A percentile compares a stretch with the other conserved stretches of the same genome.
These are phyloP conservation scores for Cataglyphis cursor DNA, from an alignment of 2,888 invertebrate genomes.

Conservation along the genomic window DNA sequence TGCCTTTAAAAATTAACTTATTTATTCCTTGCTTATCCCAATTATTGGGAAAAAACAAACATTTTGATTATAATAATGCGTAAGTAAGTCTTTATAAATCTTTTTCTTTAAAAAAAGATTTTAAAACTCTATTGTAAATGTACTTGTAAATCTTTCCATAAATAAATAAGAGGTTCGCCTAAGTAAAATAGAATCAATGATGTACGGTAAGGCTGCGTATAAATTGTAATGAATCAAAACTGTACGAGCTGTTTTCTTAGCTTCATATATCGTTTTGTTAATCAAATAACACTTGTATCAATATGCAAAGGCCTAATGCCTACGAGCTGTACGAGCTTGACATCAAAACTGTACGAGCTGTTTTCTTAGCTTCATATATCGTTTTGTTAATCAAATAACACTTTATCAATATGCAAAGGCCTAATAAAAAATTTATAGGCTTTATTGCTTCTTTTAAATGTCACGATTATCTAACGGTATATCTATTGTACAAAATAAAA, in stretches of 20 bases:
- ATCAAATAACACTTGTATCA: not conserved
- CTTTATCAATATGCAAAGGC: not conserved
- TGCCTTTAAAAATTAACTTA: not conserved
- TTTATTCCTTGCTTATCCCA: not conserved
- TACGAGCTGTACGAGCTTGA: no score
- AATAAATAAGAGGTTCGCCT: slow-evolving; percentile 7
- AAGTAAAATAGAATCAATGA: not conserved
- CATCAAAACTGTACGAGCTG: not conserved
- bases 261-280: not conserved
- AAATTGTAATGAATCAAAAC: not conserved
- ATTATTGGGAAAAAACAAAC: not conserved
- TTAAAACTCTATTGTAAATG: not conserved
- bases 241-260: not conserved
- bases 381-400: not conserved
- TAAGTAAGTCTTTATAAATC: not conserved
- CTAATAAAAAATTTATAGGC: slow-evolving; percentile 21
- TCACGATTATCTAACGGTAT: not conserved
- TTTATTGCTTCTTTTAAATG: not conserved
- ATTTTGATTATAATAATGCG: not conserved
- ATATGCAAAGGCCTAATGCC: no score
- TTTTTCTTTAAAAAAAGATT: not conserved
- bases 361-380: slow-evolving; percentile 5
- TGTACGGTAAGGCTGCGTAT: not conserved
- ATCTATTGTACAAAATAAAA: slow-evolving; percentile 23
- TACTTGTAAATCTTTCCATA: not conserved